Evolutionary conservation across 2,113 vertebrate genomes (phyloP), one percentile per base, ranked within the genome.

Genomic region (Phoxinus phoxinus): DNA sequence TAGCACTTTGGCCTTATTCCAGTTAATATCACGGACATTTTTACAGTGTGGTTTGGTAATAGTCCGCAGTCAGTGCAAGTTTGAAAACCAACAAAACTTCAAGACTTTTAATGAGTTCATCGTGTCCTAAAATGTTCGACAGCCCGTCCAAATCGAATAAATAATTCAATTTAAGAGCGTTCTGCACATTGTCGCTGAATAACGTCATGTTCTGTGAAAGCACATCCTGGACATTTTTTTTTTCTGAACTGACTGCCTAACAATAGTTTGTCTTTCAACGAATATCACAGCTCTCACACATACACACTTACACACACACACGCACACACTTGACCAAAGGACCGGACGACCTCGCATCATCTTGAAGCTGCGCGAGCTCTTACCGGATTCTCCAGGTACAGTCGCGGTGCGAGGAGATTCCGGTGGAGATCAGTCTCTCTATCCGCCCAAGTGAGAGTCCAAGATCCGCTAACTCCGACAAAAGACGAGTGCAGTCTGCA

Each of bases 391-490:
- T 71, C 84, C 76, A 44, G 23, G 35, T 58, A 58, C 35, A 15
- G 65, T 56, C n/a, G 44, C 48, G 65, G 32, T 58, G 63, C 46
- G 84, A 85, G 84, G 84, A 85, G 84, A 72, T 72, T 59, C 48
- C 51, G 48, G 46, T 46, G 84, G 84, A 85, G 63, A 72, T 32
- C 67, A 11, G 46, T 56, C 75, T 80, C 63, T 79, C 51, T 80
- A 71, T 79, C 51, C 84, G n/a, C n/a, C 46, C 75, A 7, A 59
- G 48, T 17, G 76, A 80, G 63, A 61, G 51, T 41, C 61, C 21
- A 71, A 59, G 25, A 72, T 30, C 35, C 65, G 35, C n/a, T 56
- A 72, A 80, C 84, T 79, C 84, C 67, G 81, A 72, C 30, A 83
- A 72, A 71, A 79, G 30, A 53, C 17, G 73, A 77, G 72, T 67